These are phyloP conservation scores for Cryptops parisi DNA, from an alignment of 2,888 invertebrate genomes.

Conservation along the genomic window DNA sequence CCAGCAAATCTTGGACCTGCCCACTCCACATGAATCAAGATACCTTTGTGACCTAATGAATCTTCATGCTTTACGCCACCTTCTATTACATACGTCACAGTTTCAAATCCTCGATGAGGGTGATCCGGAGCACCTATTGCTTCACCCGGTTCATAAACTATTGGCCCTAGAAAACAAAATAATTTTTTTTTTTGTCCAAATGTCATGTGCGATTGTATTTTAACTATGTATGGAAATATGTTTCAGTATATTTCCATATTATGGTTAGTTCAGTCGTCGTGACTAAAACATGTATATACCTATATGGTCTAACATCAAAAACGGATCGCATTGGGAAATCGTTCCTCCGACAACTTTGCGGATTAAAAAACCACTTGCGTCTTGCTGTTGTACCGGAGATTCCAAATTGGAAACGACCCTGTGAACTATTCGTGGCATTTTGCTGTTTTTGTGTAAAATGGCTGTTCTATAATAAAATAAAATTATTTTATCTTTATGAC, in stretches of 20 bases:
- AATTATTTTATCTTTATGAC: too few species aligned
- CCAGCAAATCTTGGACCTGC: too few species aligned
- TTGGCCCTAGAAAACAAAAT: slow-evolving; percentile 12
- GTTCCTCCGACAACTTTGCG: slow-evolving; percentile 23
- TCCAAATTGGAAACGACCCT: slow-evolving; percentile 19
- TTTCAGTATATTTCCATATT: not conserved
- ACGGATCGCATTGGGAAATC: slow-evolving; percentile 24
- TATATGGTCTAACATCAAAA: slow-evolving; percentile 26
- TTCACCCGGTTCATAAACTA: slow-evolving; percentile 16
- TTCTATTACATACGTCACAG: slow-evolving; percentile 26
- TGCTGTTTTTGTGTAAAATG: too few species aligned
- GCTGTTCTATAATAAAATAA: too few species aligned
- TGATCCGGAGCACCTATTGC: slow-evolving; percentile 24
- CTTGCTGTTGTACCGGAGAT: slow-evolving; percentile 20
- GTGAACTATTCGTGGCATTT: slow-evolving; percentile 16
- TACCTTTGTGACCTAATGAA: slow-evolving; percentile 26
- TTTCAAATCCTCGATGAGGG: slow-evolving; percentile 28
- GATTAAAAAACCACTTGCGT: slow-evolving; percentile 25
- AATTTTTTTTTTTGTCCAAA: not conserved
- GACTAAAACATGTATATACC: too few species aligned
- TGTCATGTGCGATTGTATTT: not conserved
- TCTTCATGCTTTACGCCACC: slow-evolving; percentile 27
- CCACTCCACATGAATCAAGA: too few species aligned
- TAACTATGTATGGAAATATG: not conserved
- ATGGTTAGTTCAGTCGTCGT: too few species aligned